Conservation (phyloP, 2,797 vertebrate genomes). For the Falco peregrinus region DNA sequence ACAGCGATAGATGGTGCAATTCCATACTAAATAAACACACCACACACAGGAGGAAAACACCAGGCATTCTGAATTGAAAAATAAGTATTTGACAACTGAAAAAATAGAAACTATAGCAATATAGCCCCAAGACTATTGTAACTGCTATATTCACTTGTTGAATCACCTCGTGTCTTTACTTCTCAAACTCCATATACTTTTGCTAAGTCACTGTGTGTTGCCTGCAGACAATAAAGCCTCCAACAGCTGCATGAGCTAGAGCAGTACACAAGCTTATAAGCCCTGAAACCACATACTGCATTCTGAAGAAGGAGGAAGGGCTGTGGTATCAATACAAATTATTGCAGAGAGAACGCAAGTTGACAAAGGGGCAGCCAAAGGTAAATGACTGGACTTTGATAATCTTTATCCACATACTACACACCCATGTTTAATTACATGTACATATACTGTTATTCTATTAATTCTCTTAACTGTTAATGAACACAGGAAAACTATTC, state of each 20-base stretch:
- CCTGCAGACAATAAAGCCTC: not conserved
- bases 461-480: not conserved
- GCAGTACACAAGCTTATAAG: not conserved
- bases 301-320: not conserved
- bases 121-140: not conserved
- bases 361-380: not conserved
- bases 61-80: not conserved
- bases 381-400: not conserved
- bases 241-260: not conserved
- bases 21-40: not conserved
- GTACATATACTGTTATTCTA: not conserved
- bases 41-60: accelerated
- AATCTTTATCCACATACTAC: not conserved
- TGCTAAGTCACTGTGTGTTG: not conserved
- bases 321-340: not conserved
- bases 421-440: not conserved
- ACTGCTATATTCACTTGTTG: not conserved
- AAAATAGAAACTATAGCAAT: not conserved
- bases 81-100: not conserved
- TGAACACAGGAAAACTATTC: not conserved
- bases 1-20: not conserved
- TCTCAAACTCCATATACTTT: not conserved
- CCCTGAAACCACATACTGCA: not conserved
- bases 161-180: not conserved
- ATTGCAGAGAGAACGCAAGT: not conserved